These are phyloP conservation scores for Solenodon paradoxus DNA, from an alignment of 2,113 vertebrate species.

Conservation along the genomic window DNA sequence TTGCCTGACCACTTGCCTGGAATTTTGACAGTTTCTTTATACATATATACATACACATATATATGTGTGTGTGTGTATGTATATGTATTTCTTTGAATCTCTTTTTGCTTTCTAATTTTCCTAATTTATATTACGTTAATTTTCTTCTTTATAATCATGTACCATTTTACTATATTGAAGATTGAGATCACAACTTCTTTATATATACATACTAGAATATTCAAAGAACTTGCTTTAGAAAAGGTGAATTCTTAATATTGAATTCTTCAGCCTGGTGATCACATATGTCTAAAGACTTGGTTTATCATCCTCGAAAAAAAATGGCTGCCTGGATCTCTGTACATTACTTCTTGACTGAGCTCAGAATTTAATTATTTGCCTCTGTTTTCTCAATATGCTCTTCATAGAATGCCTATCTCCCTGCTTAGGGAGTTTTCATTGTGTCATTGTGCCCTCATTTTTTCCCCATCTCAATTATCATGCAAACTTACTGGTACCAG, in stretches of 20 bases:
- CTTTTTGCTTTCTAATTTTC: background rate
- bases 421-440: background rate
- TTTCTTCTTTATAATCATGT: background rate
- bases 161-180: background rate
- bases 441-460: background rate
- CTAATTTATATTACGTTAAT: background rate
- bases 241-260: background rate
- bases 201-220: background rate
- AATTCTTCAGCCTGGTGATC: background rate
- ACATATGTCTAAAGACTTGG: background rate
- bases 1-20: background rate
- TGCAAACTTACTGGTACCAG: background rate
- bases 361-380: background rate
- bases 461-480: background rate
- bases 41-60: background rate
- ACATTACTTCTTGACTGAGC: background rate
- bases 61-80: background rate
- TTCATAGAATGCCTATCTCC: background rate
- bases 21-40: background rate
- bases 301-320: background rate
- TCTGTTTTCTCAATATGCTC: background rate
- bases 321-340: background rate
- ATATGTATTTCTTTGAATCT: background rate
- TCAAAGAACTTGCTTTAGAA: background rate
- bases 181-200: background rate